Evolutionary conservation across 2,888 invertebrate species (phyloP).

Genomic region (Linnaemya tessellans): DNA sequence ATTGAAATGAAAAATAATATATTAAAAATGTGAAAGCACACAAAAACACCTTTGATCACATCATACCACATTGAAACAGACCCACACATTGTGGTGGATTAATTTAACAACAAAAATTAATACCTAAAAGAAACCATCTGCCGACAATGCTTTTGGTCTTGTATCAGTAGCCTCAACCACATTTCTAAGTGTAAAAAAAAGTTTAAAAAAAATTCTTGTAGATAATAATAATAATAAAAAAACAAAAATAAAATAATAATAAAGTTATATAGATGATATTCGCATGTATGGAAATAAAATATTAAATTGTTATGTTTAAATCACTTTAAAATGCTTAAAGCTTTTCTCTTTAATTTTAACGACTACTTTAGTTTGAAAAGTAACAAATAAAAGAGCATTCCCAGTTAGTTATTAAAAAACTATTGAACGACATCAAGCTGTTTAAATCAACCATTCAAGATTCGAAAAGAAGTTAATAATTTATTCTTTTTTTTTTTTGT

Average conservation of each 20-base stretch:
- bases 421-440: slow-evolving; percentile 57
- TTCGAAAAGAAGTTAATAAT: slow-evolving; percentile 46
- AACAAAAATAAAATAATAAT: slow-evolving; percentile 15
- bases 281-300: slow-evolving; percentile 39
- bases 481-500: slow-evolving; percentile 32
- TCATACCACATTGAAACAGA: slow-evolving; percentile 52
- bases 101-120: slow-evolving; percentile 65
- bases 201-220: slow-evolving; percentile 61
- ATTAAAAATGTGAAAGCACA: slow-evolving; percentile 39
- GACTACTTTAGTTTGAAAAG: slow-evolving; percentile 42
- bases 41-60: slow-evolving; percentile 43
- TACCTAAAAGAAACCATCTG: slow-evolving; percentile 83
- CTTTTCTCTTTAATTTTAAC: slow-evolving; percentile 18
- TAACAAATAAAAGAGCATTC: slow-evolving; percentile 57
- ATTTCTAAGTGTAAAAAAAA: slow-evolving; percentile 80
- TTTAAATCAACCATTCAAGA: slow-evolving; percentile 68
- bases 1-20: slow-evolving; percentile 36
- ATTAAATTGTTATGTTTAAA: slow-evolving; percentile 34
- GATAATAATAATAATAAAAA: slow-evolving; percentile 46
- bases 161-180: slow-evolving; percentile 81
- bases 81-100: slow-evolving; percentile 48
- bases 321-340: slow-evolving; percentile 21
- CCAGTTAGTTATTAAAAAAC: slow-evolving; percentile 52
- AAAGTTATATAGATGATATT: slow-evolving; percentile 21
- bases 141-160: slow-evolving; percentile 83